These are phyloP conservation scores for Coptotermes formosanus DNA, from an alignment of 1,140 invertebrate species.

Conservation along the genomic window DNA sequence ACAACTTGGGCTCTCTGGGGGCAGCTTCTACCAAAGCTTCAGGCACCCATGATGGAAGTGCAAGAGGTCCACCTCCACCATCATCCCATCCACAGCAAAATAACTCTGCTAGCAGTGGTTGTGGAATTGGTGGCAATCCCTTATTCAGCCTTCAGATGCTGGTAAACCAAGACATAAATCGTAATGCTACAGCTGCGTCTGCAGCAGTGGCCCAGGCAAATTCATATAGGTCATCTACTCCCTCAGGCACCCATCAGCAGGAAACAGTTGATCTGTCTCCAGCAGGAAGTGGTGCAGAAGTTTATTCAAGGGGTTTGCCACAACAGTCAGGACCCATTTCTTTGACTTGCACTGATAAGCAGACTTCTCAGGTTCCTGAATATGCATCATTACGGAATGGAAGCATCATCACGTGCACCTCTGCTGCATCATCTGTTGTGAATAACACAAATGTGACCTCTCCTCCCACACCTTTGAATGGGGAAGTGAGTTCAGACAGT, in stretches of 20 bases:
- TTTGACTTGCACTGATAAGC: constrained; percentile 29
- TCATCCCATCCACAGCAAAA: constrained; percentile 12
- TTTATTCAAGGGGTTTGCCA: background rate
- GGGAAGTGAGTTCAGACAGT: constrained; percentile 35
- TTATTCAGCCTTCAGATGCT: constrained; percentile 35
- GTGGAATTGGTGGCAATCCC: constrained; percentile 30
- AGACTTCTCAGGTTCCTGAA: background rate
- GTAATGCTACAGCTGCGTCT: constrained; percentile 23
- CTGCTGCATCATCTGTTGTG: constrained; percentile 5
- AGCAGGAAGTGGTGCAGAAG: background rate
- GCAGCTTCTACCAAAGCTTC: constrained; percentile 15
- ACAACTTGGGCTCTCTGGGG: constrained; percentile 21
- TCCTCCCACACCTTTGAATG: constrained; percentile 31
- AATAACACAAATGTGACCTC: constrained; percentile 18
- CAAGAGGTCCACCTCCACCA: constrained; percentile 4
- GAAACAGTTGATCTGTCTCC: constrained; percentile 32
- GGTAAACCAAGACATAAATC: constrained; percentile 35
- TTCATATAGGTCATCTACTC: constrained; percentile 22
- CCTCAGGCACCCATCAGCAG: constrained; percentile 19
- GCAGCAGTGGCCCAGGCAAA: background rate
- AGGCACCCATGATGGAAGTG: constrained; percentile 20
- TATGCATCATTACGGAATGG: constrained; percentile 28
- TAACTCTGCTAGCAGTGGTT: background rate
- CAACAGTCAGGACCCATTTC: constrained; percentile 25
- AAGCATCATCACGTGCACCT: constrained; percentile 11